Percentiles rank a stretch among this genome's conserved stretches.
These are phyloP conservation scores for Epizoanthus rinbou DNA, from an alignment of 92 coral and sea anemone species.

Conservation along the genomic window DNA sequence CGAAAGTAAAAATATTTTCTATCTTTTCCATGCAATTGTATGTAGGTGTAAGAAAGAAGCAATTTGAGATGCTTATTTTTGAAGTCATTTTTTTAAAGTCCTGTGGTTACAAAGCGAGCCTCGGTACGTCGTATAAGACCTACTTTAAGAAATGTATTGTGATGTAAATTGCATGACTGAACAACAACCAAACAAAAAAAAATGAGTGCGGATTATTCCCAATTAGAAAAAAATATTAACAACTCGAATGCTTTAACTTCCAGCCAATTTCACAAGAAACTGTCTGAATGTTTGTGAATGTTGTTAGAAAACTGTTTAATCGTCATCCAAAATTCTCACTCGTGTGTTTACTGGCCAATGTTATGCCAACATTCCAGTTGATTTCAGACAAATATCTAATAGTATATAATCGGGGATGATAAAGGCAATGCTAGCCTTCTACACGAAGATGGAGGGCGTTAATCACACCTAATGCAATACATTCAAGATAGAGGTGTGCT, in stretches of 20 bases:
- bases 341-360: not conserved
- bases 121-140: slow-evolving; percentile 36
- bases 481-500: not conserved
- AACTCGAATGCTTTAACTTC: too few relatives aligned
- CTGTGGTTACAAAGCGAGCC: not conserved
- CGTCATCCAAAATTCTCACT: not conserved
- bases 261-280: not conserved
- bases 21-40: too few relatives aligned
- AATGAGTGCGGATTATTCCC: not conserved
- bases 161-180: slow-evolving; percentile 19
- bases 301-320: not conserved
- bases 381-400: not conserved
- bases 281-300: slow-evolving; percentile 1
- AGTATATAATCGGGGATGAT: too few relatives aligned
- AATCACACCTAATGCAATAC: not conserved
- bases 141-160: slow-evolving; percentile 23
- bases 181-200: not conserved
- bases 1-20: not conserved
- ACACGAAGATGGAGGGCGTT: too few relatives aligned
- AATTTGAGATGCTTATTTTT: not conserved
- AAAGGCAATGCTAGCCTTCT: too few relatives aligned
- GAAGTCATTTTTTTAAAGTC: not conserved
- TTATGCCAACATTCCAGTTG: not conserved
- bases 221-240: too few relatives aligned
- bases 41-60: not conserved